phyloP scores from a whole-genome alignment of 2,113 vertebrate genomes.

The Lasiurus borealis region DNA sequence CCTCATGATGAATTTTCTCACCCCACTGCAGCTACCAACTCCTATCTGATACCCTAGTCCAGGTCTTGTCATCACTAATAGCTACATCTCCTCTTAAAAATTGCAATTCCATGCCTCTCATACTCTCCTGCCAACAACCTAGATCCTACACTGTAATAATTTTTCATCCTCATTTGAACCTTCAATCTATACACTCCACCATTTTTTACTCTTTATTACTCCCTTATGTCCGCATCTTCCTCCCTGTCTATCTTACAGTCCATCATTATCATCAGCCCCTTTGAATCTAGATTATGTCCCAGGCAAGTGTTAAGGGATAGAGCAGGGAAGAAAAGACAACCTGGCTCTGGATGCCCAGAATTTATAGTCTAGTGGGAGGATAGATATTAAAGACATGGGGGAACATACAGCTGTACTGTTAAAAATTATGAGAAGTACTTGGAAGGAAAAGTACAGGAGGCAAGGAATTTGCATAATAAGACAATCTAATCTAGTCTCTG shows the following conservation, averaged over 20 bases:
- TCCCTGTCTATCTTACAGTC: background rate
- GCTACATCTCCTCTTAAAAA: background rate
- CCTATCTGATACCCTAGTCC: background rate
- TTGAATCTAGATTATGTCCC: background rate
- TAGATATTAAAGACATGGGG: constrained; percentile 2
- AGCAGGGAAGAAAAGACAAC: background rate
- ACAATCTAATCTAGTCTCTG: background rate
- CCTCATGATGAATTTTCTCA: background rate
- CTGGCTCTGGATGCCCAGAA: background rate
- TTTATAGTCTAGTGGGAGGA: background rate
- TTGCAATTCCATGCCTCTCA: background rate
- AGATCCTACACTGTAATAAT: background rate
- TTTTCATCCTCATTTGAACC: background rate
- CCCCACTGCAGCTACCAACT: background rate
- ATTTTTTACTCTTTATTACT: background rate
- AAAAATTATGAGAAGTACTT: constrained; percentile 23
- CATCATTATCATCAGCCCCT: background rate
- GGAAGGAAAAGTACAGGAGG: constrained; percentile 12
- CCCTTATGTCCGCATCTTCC: background rate
- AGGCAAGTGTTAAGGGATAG: background rate
- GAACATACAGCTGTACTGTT: constrained; percentile 46
- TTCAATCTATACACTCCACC: background rate
- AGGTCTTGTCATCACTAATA: background rate
- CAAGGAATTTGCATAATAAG: constrained; percentile 42
- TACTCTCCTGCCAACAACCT: background rate